Evolutionary conservation across 2,888 invertebrate species (phyloP).

Genomic region (Caenorhabditis sulstoni): DNA sequence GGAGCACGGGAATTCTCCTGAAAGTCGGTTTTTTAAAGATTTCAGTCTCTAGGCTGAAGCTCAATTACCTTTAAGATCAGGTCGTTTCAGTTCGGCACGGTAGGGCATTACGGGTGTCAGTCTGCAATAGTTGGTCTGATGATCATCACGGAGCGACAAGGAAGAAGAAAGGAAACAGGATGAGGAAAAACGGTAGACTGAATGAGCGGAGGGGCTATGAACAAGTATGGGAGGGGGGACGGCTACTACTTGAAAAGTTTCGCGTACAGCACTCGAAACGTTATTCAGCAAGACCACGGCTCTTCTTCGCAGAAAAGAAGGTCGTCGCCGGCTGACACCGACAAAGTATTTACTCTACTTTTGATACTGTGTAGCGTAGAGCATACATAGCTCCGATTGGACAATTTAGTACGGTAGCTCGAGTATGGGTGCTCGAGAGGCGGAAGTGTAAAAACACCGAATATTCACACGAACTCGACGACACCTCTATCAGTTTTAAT

Average conservation of each 20-base stretch:
- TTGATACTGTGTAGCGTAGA: slow-evolving; percentile 45
- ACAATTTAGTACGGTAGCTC: slow-evolving; percentile 58
- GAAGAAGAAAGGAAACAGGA: too few species aligned
- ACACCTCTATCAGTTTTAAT: not conserved
- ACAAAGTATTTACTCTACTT: slow-evolving; percentile 45
- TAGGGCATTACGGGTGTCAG: slow-evolving; percentile 73
- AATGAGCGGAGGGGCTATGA: slow-evolving; percentile 31
- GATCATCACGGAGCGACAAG: slow-evolving; percentile 1
- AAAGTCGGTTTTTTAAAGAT: slow-evolving; percentile 25
- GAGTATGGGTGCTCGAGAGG: slow-evolving; percentile 57
- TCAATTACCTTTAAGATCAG: slow-evolving; percentile 79
- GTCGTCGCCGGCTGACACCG: slow-evolving; percentile 58
- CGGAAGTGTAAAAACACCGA: slow-evolving; percentile 29
- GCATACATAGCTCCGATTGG: slow-evolving; percentile 57
- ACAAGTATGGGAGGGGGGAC: slow-evolving; percentile 37
- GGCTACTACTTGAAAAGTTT: slow-evolving; percentile 56
- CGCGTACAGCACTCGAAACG: slow-evolving; percentile 57
- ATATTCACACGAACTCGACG: slow-evolving; percentile 17
- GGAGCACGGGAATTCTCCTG: slow-evolving; percentile 79
- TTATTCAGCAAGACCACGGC: slow-evolving; percentile 43
- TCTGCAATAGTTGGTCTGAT: slow-evolving; percentile 10
- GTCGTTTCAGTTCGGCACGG: slow-evolving; percentile 80
- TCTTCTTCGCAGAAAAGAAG: slow-evolving; percentile 46
- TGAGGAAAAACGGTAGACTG: slow-evolving; percentile 27
- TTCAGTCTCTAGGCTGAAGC: too few species aligned